Base-by-base conservation (phyloP, 1,140 invertebrate genomes). In the Acromyrmex charruanus region DNA sequence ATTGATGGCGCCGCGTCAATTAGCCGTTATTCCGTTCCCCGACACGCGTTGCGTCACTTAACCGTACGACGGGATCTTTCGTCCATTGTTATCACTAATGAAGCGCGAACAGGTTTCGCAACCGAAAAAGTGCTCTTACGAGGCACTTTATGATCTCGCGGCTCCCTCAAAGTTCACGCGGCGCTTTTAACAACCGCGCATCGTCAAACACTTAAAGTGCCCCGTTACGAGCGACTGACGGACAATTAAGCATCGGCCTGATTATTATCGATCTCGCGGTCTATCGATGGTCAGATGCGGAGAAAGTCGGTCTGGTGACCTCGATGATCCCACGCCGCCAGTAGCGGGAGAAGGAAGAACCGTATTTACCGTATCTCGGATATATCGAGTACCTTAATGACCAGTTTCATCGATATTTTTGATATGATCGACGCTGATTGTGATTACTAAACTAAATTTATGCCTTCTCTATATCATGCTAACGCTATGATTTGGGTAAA, bases 301-400 rank as follows among this genome's bases (percentile, higher is more conserved):
- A 85, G 90, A 91, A 91, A 91, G 90, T 91, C 75, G 63, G 59
- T 85, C 86, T n/a, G n/a, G 66, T 86, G 86, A 91, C 87, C 89
- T 59, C 61, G 18, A 18, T 21, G 74, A 77, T 55, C 80, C 53
- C 69, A 21, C 59, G 39, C 44, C 39, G 71, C 55, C 16, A 39
- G 25, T 53, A 77, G 35, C 69, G 16, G 68, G 10, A 82, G 39
- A 74, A 21, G 53, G 72, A 84, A 74, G 69, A 68, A 16, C 18
- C 39, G 25, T 72, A 44, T 51, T 82, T 74, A 74, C 16, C 68
- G 53, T 28, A 28, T 63, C 55, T 55, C 16, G 9, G 28, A 3
- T 63, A 77, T 63, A 77, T 25, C 35, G 31, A 18, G 3, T 18
- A 71, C 14, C 28, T 21, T 84, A 84, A 84, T 75, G 28, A 72